These are phyloP conservation scores for Xylophagus ater DNA, from an alignment of 2,888 invertebrate genomes.

Conservation along the genomic window DNA sequence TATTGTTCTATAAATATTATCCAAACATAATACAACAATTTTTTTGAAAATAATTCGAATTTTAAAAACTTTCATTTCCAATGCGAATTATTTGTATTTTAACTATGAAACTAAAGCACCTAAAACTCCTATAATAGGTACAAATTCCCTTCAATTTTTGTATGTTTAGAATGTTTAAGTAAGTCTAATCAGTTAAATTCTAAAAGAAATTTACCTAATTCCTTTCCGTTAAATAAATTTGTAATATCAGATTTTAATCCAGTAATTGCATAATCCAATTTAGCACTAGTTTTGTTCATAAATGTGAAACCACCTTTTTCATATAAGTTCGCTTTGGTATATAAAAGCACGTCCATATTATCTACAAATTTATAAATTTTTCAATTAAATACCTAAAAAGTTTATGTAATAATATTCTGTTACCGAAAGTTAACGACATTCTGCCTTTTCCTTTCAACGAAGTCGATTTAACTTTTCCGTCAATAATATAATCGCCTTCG, in stretches of 20 bases:
- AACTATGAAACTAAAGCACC: no score
- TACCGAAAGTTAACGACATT: conserved; percentile 62
- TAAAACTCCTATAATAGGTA: no score
- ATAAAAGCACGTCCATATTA: conserved; percentile 54
- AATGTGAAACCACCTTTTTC: conserved; percentile 52
- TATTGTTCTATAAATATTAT: no score
- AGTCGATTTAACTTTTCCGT: conserved; percentile 57
- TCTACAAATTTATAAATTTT: conserved; percentile 51
- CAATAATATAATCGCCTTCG: conserved; percentile 55
- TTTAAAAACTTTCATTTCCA: no score
- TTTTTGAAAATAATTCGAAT: no score
- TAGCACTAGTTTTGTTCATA: conserved; percentile 55
- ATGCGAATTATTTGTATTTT: no score
- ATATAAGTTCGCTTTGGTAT: conserved; percentile 53
- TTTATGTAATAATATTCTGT: no score
- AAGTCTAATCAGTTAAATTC: no score
- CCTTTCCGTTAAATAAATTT: conserved; percentile 61
- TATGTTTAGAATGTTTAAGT: no score
- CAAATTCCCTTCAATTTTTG: no score
- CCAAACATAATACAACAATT: no score
- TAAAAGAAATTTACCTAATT: conserved; percentile 47
- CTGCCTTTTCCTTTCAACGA: conserved; percentile 56
- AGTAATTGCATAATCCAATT: conserved; percentile 56
- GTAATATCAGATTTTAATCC: conserved; percentile 56
- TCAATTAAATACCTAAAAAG: no score